These are phyloP conservation scores for Puffinus mauretanicus DNA, from an alignment of 2,113 vertebrate genomes.

Conservation along the genomic window DNA sequence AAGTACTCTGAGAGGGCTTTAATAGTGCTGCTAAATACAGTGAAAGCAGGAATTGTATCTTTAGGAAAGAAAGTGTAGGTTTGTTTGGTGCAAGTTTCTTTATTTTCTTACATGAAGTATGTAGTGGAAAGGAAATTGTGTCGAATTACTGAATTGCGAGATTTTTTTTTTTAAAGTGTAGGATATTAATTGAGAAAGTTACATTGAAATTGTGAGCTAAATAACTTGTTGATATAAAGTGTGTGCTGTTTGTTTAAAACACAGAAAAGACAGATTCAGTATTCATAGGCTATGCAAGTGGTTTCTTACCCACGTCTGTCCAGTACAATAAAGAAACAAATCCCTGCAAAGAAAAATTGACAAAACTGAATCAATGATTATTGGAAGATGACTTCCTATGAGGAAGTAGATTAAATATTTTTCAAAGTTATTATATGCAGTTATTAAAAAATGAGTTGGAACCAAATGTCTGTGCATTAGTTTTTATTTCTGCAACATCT, in stretches of 20 bases:
- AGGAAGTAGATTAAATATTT: background rate
- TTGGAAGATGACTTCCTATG: background rate
- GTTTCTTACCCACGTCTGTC: background rate
- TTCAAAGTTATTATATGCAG: background rate
- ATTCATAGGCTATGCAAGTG: background rate
- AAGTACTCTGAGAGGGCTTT: background rate
- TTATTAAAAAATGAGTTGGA: background rate
- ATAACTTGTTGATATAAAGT: background rate
- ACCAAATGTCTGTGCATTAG: background rate
- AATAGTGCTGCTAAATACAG: background rate
- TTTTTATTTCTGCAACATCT: background rate
- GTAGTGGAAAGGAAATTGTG: background rate
- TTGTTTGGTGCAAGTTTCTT: background rate
- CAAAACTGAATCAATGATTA: background rate
- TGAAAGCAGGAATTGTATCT: background rate
- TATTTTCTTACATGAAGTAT: background rate
- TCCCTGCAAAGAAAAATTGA: background rate
- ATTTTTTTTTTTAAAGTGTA: background rate
- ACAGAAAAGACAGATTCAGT: background rate
- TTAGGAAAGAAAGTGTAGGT: background rate
- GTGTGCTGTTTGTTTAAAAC: background rate
- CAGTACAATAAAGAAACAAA: background rate
- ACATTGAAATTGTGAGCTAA: background rate
- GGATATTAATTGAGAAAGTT: background rate
- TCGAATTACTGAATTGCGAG: background rate